Conservation (phyloP, 2,888 invertebrate genomes). For the Drosophila meridiana region DNA sequence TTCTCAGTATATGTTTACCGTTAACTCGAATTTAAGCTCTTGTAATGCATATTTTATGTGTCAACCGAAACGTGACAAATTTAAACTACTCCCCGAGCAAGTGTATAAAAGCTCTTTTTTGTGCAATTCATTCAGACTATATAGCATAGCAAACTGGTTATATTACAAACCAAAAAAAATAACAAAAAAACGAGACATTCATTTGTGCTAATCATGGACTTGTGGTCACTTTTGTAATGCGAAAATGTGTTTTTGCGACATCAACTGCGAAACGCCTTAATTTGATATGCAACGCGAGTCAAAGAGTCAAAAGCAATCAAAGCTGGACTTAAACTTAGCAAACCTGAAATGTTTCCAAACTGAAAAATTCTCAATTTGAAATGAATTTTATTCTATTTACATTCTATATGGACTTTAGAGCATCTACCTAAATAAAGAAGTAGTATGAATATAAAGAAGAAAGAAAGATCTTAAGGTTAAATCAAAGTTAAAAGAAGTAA, state of each 20-base stretch:
- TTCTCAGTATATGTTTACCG: slow-evolving; percentile 1
- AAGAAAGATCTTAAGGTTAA: too few relatives aligned
- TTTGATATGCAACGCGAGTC: slow-evolving; percentile 10
- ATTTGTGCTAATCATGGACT: slow-evolving; percentile 55
- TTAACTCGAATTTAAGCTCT: slow-evolving; percentile 1
- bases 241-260: slow-evolving; percentile 37
- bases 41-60: slow-evolving; percentile 27
- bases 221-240: slow-evolving; percentile 50
- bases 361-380: neutral
- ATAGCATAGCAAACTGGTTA: slow-evolving; percentile 44
- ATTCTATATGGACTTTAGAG: too few relatives aligned
- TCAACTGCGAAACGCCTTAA: slow-evolving; percentile 20
- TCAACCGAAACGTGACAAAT: slow-evolving; percentile 31
- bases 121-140: slow-evolving; percentile 40
- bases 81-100: slow-evolving; percentile 23
- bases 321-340: neutral
- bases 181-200: slow-evolving; percentile 7
- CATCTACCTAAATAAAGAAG: too few relatives aligned
- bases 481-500: too few relatives aligned
- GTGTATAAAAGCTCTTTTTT: slow-evolving; percentile 38
- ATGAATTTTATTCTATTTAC: too few relatives aligned
- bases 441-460: too few relatives aligned
- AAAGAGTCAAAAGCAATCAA: neutral
- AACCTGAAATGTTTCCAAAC: too few relatives aligned
- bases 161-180: slow-evolving; percentile 26